Evolutionary conservation across 2,797 vertebrate genomes (phyloP).

Genomic region (Sebastes jordani): DNA sequence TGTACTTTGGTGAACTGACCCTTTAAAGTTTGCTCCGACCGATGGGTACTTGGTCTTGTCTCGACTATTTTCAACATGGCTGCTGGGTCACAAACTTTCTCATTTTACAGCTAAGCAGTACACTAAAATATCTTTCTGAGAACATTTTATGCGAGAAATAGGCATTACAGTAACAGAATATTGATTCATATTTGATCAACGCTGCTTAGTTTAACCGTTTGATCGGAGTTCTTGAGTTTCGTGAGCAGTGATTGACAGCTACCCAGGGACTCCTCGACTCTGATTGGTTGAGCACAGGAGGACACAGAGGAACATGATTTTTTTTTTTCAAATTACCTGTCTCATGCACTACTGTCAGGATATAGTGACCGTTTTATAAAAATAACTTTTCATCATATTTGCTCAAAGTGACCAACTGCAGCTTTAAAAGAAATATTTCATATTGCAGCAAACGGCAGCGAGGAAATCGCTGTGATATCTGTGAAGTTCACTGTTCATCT

Average conservation of each 20-base stretch:
- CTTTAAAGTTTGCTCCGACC: not conserved
- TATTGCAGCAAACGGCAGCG: too few relatives aligned
- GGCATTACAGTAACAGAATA: not conserved
- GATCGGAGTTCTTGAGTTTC: too few relatives aligned
- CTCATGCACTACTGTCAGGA: not conserved
- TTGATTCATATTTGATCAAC: not conserved
- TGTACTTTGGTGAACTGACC: not conserved
- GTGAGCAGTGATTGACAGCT: too few relatives aligned
- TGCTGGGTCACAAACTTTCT: not conserved
- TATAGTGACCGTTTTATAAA: not conserved
- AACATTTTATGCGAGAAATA: too few relatives aligned
- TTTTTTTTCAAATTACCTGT: not conserved
- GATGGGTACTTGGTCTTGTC: too few relatives aligned
- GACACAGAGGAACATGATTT: not conserved
- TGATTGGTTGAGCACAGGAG: too few relatives aligned
- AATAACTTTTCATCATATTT: not conserved
- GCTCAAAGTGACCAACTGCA: not conserved
- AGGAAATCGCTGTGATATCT: not conserved
- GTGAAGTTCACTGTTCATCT: constrained; percentile 2
- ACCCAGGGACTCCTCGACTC: too few relatives aligned
- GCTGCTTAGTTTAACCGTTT: not conserved
- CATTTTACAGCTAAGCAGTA: not conserved
- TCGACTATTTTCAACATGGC: too few relatives aligned
- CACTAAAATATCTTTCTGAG: not conserved
- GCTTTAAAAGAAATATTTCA: not conserved